A percentile compares a stretch with the other conserved stretches of the same genome.
Evolutionary conservation across 2,888 invertebrate genomes (phyloP).

Genomic region (Macrophya annulata): DNA sequence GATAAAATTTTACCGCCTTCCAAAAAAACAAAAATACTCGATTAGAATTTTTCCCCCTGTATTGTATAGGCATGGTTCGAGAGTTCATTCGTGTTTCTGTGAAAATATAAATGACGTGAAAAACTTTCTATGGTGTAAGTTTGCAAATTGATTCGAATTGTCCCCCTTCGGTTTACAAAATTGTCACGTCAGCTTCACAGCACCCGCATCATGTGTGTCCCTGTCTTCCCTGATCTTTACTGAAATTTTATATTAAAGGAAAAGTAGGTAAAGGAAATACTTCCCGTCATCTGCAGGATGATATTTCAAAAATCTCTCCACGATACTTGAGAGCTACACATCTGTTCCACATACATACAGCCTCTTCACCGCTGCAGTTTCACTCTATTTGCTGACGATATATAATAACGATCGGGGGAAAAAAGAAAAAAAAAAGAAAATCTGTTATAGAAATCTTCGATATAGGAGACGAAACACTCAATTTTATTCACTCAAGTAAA

Average conservation of each 20-base stretch:
- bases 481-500: background rate
- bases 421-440: no score
- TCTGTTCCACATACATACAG: background rate
- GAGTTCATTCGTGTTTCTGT: background rate
- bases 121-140: background rate
- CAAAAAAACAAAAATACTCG: constrained; percentile 18
- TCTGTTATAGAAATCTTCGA: background rate
- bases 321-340: constrained; percentile 10
- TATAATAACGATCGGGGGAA: background rate
- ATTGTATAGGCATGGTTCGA: background rate
- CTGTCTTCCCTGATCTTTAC: background rate
- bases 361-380: background rate
- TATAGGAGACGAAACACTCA: background rate
- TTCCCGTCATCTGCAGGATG: constrained; percentile 1
- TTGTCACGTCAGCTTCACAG: constrained; percentile 46
- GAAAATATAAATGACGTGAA: constrained; percentile 7
- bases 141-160: background rate
- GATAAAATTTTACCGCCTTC: constrained; percentile 22
- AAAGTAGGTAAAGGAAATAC: background rate
- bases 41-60: constrained; percentile 9
- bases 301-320: background rate
- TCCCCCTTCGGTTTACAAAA: constrained; percentile 1
- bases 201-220: background rate
- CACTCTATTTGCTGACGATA: background rate
- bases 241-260: background rate